A percentile compares a stretch with the other conserved stretches of the same genome.
phyloP scores from a whole-genome alignment of 2,888 invertebrate genomes.

The Teinopalpus imperialis region DNA sequence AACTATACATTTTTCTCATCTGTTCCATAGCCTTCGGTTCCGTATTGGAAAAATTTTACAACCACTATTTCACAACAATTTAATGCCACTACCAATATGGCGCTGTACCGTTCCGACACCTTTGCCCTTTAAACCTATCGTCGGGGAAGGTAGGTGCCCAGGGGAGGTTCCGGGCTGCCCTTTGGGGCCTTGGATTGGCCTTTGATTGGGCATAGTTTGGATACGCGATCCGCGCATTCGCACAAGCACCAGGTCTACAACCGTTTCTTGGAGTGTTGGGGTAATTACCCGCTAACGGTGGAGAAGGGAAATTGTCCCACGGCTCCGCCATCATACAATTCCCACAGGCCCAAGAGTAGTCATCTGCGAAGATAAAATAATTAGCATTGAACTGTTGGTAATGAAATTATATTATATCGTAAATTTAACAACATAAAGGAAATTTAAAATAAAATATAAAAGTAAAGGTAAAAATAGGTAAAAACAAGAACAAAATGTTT shows the following conservation, averaged over 20 bases:
- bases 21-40: background rate
- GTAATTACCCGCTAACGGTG: conserved; percentile 52
- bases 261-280: conserved; percentile 64
- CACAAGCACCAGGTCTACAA: conserved; percentile 63
- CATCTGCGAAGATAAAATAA: conserved; percentile 61
- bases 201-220: conserved; percentile 55
- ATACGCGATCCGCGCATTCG: conserved; percentile 46
- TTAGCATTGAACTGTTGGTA: no score
- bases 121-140: conserved; percentile 65
- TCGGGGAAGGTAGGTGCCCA: conserved; percentile 65
- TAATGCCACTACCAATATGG: conserved; percentile 69
- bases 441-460: no score
- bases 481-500: no score
- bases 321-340: conserved; percentile 58
- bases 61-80: no score
- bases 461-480: no score
- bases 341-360: conserved; percentile 60
- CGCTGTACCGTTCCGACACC: conserved; percentile 61
- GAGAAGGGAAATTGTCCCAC: conserved; percentile 60
- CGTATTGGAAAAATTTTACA: background rate
- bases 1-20: no score
- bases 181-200: conserved; percentile 44
- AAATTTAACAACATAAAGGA: no score
- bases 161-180: conserved; percentile 65
- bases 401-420: no score